Percentiles rank a stretch among this genome's conserved stretches.
These are phyloP conservation scores for Anas platyrhynchos DNA, from an alignment of 2,113 vertebrate genomes.

Conservation along the genomic window DNA sequence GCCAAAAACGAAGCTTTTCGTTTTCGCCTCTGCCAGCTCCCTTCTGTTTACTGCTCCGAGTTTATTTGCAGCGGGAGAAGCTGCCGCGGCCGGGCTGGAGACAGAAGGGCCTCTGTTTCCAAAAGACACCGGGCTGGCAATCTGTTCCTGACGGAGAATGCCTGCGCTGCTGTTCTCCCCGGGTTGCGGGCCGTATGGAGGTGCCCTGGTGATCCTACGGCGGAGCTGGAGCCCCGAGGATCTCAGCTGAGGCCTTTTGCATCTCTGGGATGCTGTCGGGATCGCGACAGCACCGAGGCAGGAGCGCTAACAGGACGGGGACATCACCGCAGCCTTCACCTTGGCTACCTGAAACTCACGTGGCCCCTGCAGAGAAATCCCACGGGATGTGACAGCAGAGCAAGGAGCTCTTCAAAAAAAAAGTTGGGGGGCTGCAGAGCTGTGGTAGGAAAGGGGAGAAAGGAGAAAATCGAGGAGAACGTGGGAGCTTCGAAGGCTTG, in stretches of 20 bases:
- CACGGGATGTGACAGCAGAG: background rate
- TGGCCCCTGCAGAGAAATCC: background rate
- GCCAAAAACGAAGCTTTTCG: background rate
- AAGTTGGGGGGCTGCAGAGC: background rate
- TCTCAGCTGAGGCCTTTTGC: background rate
- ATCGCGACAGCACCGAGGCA: background rate
- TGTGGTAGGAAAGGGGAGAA: background rate
- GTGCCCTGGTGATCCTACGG: background rate
- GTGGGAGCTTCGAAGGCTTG: background rate
- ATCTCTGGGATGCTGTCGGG: background rate
- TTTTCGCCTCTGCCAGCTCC: background rate
- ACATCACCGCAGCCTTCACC: background rate
- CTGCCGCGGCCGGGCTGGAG: background rate
- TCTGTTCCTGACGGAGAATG: background rate
- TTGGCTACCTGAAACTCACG: background rate
- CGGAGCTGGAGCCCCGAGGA: background rate
- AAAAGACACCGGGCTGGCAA: background rate
- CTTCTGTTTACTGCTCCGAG: slow-evolving; percentile 9
- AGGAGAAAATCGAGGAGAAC: background rate
- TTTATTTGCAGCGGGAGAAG: slow-evolving; percentile 1
- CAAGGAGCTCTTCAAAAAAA: background rate
- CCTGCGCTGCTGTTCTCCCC: background rate
- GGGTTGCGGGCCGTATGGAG: background rate
- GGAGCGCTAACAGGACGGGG: background rate
- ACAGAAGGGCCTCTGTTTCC: background rate